These are phyloP conservation scores for Megaptera novaeangliae DNA, from an alignment of 2,113 vertebrate species.

Conservation along the genomic window DNA sequence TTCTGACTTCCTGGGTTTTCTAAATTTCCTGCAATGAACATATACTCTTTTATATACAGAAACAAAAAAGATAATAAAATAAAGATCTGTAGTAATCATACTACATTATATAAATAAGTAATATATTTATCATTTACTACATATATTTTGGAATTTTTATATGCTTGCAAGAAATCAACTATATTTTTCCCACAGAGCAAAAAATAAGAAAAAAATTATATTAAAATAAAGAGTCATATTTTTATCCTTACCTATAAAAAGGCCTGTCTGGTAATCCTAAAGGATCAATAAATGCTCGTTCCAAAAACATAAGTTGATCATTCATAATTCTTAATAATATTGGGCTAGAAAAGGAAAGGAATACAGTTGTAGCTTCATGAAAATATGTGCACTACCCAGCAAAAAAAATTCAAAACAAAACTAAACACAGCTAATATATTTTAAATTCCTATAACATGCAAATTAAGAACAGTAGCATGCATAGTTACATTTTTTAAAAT, in stretches of 20 bases:
- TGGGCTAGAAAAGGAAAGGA: constrained; percentile 66
- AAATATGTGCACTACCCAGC: neutral
- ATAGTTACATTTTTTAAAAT: neutral
- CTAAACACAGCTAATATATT: neutral
- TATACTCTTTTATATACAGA: neutral
- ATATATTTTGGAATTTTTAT: neutral
- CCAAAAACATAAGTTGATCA: constrained; percentile 93
- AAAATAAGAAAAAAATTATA: neutral
- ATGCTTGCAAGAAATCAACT: neutral
- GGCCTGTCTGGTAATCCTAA: constrained; percentile 92
- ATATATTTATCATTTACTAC: neutral
- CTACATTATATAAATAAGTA: neutral
- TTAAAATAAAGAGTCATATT: neutral
- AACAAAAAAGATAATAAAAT: neutral
- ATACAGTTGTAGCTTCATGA: neutral
- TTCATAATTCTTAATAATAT: constrained; percentile 86
- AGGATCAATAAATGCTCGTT: constrained; percentile 94
- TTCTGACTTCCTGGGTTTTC: neutral
- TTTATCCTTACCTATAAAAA: constrained; percentile 90
- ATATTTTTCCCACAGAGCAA: neutral
- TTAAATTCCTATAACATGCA: neutral
- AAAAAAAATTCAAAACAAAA: neutral
- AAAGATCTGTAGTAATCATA: neutral
- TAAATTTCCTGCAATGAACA: neutral
- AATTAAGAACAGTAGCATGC: neutral